Percentiles rank a stretch among this genome's conserved stretches.
Evolutionary conservation across 2,888 invertebrate genomes (phyloP).

Genomic region (Alcis repandata): DNA sequence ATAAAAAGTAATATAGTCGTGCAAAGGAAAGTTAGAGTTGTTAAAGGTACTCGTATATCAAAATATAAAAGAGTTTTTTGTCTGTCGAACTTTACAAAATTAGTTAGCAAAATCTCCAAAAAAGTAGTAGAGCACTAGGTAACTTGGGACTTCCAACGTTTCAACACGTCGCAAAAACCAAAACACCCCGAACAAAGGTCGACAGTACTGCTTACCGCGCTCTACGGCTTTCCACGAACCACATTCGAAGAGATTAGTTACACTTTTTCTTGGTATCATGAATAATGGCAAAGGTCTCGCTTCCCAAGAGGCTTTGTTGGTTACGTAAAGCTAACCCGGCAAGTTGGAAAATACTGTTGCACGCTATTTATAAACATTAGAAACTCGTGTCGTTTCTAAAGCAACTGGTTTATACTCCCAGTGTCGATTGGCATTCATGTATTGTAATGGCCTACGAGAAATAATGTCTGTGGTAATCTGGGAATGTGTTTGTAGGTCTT

Average conservation of each 20-base stretch:
- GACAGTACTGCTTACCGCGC: slow-evolving; percentile 20
- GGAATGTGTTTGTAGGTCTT: slow-evolving; percentile 31
- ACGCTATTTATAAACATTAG: slow-evolving; percentile 10
- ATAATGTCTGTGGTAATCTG: slow-evolving; percentile 22
- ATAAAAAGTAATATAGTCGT: too few relatives aligned
- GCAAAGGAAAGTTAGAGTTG: neutral
- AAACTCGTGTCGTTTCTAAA: slow-evolving; percentile 15
- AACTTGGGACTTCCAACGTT: slow-evolving; percentile 13
- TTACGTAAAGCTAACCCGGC: slow-evolving; percentile 27
- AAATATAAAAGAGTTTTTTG: neutral
- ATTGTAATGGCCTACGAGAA: slow-evolving; percentile 24
- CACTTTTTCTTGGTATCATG: slow-evolving; percentile 45
- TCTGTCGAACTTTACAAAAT: neutral
- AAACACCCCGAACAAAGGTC: slow-evolving; percentile 24
- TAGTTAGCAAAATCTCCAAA: neutral
- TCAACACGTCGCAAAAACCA: slow-evolving; percentile 19
- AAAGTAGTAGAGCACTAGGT: neutral
- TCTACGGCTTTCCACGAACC: slow-evolving; percentile 38
- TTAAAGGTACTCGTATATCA: neutral
- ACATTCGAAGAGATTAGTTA: slow-evolving; percentile 44
- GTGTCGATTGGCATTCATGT: slow-evolving; percentile 29
- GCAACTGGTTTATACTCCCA: slow-evolving; percentile 9
- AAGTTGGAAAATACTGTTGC: slow-evolving; percentile 15
- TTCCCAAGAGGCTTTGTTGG: slow-evolving; percentile 37
- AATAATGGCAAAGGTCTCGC: slow-evolving; percentile 37